Base-by-base conservation (phyloP, 1,140 invertebrate species). In the Penaeus japonicus region DNA sequence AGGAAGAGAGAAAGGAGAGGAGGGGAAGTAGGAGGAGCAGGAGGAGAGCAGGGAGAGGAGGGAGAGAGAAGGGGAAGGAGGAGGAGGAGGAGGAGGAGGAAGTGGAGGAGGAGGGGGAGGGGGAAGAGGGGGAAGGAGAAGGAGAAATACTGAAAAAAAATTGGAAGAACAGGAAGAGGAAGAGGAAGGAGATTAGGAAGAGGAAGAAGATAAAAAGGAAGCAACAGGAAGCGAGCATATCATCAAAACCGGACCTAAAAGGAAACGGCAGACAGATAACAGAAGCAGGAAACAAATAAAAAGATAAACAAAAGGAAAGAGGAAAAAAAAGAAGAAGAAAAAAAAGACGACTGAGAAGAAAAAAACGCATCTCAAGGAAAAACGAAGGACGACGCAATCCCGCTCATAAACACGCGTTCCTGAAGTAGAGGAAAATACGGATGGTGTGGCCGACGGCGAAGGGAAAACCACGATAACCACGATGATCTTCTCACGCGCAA, bases 51-150 rank as follows among this genome's bases (percentile, higher is more conserved):
- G 17, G 73, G 35, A 2, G 73, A 77, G 47, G 24, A 22, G 32
- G 35, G 35, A n/a, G 35, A 32, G 70, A 73, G 73, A 39, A 77
- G 73, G 73, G 47, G 73, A 27, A 53, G 35, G 15, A 79, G 77
- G 77, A 24, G 20, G 77, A 79, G 77, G 39, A 53, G 39, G 39
- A 79, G 39, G 39, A 79, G 77, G 77, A 79, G 77, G 39, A 79
- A 35, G 77, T 47, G 77, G 35, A 79, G 39, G 77, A 79, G 39
- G 77, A 79, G 77, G 39, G 47, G 77, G 35, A 79, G 15, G 77
- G 22, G 27, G 2, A 53, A 20, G n/a, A 24, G 32, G 2, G 2
- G 17, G 22, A 27, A 17, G 3, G 77, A 79, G 24, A 53, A 18
- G 1, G 47, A 17, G 47, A 77, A 39, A 39, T 32, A 30, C 1